A percentile compares a stretch with the other conserved stretches of the same genome.
These are phyloP conservation scores for Agapornis roseicollis DNA, from an alignment of 2,113 vertebrate species.

Conservation along the genomic window DNA sequence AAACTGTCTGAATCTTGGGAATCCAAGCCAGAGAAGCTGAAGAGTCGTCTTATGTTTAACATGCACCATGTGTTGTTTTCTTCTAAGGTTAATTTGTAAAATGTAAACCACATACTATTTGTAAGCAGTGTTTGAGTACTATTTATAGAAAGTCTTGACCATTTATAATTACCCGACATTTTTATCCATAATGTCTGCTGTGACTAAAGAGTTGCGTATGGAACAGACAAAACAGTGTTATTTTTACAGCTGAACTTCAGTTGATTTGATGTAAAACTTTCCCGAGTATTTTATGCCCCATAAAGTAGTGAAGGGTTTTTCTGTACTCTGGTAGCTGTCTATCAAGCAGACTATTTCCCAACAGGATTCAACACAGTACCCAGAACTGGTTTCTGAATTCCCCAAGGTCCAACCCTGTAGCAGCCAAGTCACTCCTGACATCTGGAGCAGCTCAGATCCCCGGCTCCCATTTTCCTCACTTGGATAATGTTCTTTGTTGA, in stretches of 20 bases:
- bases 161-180: conserved; percentile 56
- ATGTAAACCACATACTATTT: conserved; percentile 60
- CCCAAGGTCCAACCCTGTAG: background rate
- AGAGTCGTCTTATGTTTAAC: conserved; percentile 59
- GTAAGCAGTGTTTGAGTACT: conserved; percentile 24
- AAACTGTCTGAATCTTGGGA: conserved; percentile 54
- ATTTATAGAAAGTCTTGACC: conserved; percentile 62
- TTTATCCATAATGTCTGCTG: conserved; percentile 39
- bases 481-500: background rate
- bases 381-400: background rate
- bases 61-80: conserved; percentile 66
- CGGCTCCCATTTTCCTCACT: background rate
- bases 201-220: conserved; percentile 8
- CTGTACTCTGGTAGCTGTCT: background rate
- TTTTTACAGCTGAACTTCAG: background rate
- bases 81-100: conserved; percentile 67
- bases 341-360: background rate
- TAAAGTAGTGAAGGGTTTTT: background rate
- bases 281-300: background rate
- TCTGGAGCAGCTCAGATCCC: background rate
- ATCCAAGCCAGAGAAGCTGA: conserved; percentile 51
- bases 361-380: background rate
- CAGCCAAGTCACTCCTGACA: background rate
- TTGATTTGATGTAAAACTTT: background rate
- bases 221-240: conserved; percentile 5